Evolutionary conservation across 2,888 invertebrate genomes (phyloP).

Genomic region (Trichacis sp.): DNA sequence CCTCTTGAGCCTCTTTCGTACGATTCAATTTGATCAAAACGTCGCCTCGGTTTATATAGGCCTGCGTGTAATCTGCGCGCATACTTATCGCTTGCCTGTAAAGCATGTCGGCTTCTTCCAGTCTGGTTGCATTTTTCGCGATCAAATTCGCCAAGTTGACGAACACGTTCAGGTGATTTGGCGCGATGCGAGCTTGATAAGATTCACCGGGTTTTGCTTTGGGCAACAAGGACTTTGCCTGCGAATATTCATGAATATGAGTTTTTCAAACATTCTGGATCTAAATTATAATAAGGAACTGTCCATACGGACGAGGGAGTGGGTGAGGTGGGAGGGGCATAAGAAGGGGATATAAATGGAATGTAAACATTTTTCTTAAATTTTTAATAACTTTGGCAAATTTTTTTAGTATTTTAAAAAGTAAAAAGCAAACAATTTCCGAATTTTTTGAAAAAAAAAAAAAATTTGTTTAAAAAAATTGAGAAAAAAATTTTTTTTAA

Average conservation of each 20-base stretch:
- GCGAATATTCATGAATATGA: slow-evolving; percentile 22
- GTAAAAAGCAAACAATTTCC: too few relatives aligned
- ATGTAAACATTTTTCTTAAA: too few relatives aligned
- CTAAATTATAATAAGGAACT: too few relatives aligned
- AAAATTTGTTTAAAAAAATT: too few relatives aligned
- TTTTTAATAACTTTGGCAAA: too few relatives aligned
- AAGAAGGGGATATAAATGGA: too few relatives aligned
- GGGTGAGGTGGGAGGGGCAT: too few relatives aligned
- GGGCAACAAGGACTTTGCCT: slow-evolving; percentile 89
- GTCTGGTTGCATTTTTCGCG: slow-evolving; percentile 89
- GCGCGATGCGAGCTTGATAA: slow-evolving; percentile 95
- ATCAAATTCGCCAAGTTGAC: slow-evolving; percentile 94
- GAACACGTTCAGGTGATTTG: slow-evolving; percentile 95
- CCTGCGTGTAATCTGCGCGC: slow-evolving; percentile 95
- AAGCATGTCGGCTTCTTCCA: slow-evolving; percentile 94
- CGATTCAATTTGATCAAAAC: slow-evolving; percentile 94
- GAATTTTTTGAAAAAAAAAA: too few relatives aligned
- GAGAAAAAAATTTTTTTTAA: too few relatives aligned
- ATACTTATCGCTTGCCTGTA: slow-evolving; percentile 97
- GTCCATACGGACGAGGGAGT: too few relatives aligned
- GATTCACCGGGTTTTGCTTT: slow-evolving; percentile 94
- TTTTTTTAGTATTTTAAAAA: too few relatives aligned
- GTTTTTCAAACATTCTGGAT: not conserved
- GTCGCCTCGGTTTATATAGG: slow-evolving; percentile 97
- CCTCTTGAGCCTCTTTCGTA: slow-evolving; percentile 93